These are phyloP conservation scores for Vireo griseus DNA, from an alignment of 2,797 vertebrate genomes.

Conservation along the genomic window DNA sequence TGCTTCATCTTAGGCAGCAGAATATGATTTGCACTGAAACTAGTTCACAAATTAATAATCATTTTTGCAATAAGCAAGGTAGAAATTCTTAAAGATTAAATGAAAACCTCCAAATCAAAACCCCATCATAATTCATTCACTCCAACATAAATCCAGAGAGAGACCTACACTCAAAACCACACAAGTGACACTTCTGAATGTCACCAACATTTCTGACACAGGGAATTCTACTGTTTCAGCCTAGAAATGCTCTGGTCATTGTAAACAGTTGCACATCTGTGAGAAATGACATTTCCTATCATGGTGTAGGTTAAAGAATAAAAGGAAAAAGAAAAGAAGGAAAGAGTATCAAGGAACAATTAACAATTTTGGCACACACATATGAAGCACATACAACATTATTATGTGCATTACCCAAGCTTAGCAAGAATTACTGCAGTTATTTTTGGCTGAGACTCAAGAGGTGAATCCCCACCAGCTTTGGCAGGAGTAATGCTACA, in stretches of 20 bases:
- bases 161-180: neutral
- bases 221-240: neutral
- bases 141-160: neutral
- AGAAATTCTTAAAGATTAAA: neutral
- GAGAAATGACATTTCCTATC: neutral
- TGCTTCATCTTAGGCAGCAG: neutral
- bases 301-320: neutral
- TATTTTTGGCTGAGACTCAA: neutral
- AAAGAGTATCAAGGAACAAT: neutral
- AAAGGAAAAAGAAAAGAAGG: accelerated
- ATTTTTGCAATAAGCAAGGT: neutral
- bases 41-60: neutral
- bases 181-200: neutral
- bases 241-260: neutral
- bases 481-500: neutral
- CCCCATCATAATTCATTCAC: neutral
- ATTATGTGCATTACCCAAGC: neutral
- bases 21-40: neutral
- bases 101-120: neutral
- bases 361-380: neutral
- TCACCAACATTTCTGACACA: neutral
- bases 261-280: neutral
- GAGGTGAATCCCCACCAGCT: neutral
- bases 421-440: neutral
- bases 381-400: neutral